Evolutionary conservation across 2,888 invertebrate genomes (phyloP).

Genomic region (Ditylenchus weischeri): DNA sequence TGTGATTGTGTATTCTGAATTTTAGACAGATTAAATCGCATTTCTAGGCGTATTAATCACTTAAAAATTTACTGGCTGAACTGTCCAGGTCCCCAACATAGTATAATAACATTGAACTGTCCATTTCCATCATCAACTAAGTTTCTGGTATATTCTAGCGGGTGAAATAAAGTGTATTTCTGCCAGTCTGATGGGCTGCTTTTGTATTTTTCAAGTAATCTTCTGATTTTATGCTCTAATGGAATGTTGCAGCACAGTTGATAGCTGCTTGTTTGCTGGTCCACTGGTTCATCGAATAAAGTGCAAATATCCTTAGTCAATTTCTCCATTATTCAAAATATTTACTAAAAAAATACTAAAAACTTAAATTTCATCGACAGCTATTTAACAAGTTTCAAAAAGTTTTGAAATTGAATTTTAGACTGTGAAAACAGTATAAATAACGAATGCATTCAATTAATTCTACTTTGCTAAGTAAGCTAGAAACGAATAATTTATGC

Average conservation of each 20-base stretch:
- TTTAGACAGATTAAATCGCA: slow-evolving; percentile 2
- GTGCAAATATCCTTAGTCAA: too few relatives aligned
- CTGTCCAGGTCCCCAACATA: slow-evolving; percentile 92
- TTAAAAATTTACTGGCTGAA: slow-evolving; percentile 64
- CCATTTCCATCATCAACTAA: slow-evolving; percentile 92
- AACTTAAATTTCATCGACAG: too few relatives aligned
- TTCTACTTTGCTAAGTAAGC: too few relatives aligned
- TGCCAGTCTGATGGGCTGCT: slow-evolving; percentile 87
- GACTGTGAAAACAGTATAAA: too few relatives aligned
- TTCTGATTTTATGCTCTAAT: slow-evolving; percentile 76
- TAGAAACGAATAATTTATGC: too few relatives aligned
- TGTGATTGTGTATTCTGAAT: slow-evolving; percentile 88
- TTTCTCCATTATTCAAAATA: too few relatives aligned
- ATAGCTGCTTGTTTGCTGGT: background rate
- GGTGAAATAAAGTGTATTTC: slow-evolving; percentile 88
- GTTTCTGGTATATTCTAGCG: slow-evolving; percentile 84
- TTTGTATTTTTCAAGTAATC: slow-evolving; percentile 75
- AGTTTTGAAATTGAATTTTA: too few relatives aligned
- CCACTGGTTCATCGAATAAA: too few relatives aligned
- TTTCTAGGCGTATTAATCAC: background rate
- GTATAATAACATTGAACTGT: slow-evolving; percentile 89
- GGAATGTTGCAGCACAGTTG: background rate
- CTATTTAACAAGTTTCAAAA: too few relatives aligned
- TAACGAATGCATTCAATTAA: too few relatives aligned
- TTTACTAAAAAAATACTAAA: too few relatives aligned